Evolutionary conservation across 2,888 invertebrate genomes (phyloP).

Genomic region (Neoascia interrupta): DNA sequence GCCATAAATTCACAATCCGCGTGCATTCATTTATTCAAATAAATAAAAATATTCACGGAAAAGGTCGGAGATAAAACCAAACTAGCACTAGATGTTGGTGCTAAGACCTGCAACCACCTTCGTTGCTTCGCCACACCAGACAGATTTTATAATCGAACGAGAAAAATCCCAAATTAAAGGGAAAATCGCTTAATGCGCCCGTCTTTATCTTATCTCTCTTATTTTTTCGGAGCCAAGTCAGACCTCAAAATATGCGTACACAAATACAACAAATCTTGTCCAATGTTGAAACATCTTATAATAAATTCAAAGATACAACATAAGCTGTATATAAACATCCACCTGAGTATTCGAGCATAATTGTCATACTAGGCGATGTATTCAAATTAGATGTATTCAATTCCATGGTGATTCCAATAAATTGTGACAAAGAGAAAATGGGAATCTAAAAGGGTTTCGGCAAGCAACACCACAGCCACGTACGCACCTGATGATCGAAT

Average conservation of each 20-base stretch:
- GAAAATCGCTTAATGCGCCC: conserved; percentile 54
- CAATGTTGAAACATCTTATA: conserved; percentile 54
- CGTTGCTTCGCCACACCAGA: too few relatives aligned
- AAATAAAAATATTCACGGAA: conserved; percentile 28
- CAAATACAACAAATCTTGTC: conserved; percentile 33
- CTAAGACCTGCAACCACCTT: conserved; percentile 27
- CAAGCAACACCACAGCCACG: not conserved
- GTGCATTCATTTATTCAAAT: conserved; percentile 56
- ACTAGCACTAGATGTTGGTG: conserved; percentile 14
- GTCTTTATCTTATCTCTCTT: conserved; percentile 58
- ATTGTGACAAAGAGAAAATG: conserved; percentile 67
- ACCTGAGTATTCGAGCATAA: conserved; percentile 43
- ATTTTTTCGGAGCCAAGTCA: not conserved
- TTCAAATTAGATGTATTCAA: conserved; percentile 69
- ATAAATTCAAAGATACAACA: conserved; percentile 52
- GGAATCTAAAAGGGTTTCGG: conserved; percentile 46
- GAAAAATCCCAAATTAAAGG: conserved; percentile 64
- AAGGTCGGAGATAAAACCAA: not conserved
- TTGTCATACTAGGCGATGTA: conserved; percentile 60
- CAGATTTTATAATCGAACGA: conserved; percentile 52
- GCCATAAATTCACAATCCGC: conserved; percentile 58
- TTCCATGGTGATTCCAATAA: conserved; percentile 64
- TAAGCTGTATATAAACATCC: conserved; percentile 23
- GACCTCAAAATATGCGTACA: conserved; percentile 19
- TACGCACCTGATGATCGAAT: not conserved